These are phyloP conservation scores for Neofelis nebulosa DNA, from an alignment of 2,113 vertebrate genomes.

Conservation along the genomic window DNA sequence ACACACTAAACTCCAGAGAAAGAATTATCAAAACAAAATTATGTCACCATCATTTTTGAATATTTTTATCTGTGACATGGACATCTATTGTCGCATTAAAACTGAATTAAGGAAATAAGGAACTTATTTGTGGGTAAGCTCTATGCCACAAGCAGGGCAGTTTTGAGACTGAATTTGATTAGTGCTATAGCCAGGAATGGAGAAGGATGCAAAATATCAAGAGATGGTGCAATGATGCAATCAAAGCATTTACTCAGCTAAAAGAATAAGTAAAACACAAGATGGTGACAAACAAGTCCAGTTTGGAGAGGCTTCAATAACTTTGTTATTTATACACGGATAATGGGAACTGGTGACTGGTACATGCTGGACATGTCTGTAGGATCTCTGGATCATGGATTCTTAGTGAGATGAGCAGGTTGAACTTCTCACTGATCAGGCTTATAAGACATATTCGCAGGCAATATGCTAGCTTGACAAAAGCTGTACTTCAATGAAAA, in stretches of 20 bases:
- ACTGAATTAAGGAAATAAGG: neutral
- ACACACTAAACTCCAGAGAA: neutral
- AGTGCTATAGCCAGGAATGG: neutral
- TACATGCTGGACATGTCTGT: neutral
- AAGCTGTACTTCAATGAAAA: neutral
- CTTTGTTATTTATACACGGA: neutral
- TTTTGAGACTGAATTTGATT: conserved; percentile 1
- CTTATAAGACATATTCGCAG: neutral
- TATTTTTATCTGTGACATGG: neutral
- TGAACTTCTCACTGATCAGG: neutral
- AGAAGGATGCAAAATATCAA: conserved; percentile 72
- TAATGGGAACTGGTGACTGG: neutral
- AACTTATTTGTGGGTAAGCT: conserved; percentile 3
- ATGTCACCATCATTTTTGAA: neutral
- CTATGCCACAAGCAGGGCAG: neutral
- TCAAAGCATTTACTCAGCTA: conserved; percentile 62
- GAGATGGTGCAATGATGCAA: conserved; percentile 65
- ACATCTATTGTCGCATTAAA: neutral
- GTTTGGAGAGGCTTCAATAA: neutral
- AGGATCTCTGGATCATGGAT: neutral
- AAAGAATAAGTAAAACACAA: conserved; percentile 64
- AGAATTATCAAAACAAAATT: neutral
- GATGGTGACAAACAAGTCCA: conserved; percentile 6
- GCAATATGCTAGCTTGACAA: neutral
- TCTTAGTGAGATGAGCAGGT: neutral